Evolutionary conservation across 2,797 vertebrate genomes (phyloP), one percentile per base, ranked within the genome.

Genomic region (Macropodus opercularis): DNA sequence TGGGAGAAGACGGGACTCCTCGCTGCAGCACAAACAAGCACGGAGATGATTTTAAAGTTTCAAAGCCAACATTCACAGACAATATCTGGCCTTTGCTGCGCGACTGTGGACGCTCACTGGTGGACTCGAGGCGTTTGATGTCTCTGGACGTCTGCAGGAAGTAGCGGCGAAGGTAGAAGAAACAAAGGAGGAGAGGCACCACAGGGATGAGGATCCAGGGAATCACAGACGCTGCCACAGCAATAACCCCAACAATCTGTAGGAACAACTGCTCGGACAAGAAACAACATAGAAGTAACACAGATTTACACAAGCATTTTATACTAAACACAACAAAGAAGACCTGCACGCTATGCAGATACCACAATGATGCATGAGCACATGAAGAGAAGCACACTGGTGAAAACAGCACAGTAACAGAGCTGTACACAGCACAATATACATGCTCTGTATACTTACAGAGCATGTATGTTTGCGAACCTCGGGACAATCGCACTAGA

Each of bases 1-100:
- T 96, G 96, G 84, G 96, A 97, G 78, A 98, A 98, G 9, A 97
- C 96, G 0, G 95, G 95, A 80, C 96, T 97, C 72, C 96, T 93
- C 61, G 94, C 96, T 98, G 87, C 38, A 17, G 12, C 49, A 36
- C 5, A 40, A 10, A 34, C 2, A 14, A 18, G 4, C 17, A 1
- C 3, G 11, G n/a, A 17, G 8, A n/a, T 9, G 13, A 34, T 13
- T n/a, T n/a, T n/a, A 1, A 10, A 29, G 14, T 6, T 3, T 3
- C 24, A 24, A 24, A 24, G 27, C 11, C 27, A 29, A 2, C 8
- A 4, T 46, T 46, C 22, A 24, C 14, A 2, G 9, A 27, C n/a
- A 11, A 6, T 3, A 10, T 23, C 8, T 10, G 13, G 5, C 7
- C 18, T 8, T 29, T 3, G n/a, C n/a, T 21, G 2, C 6, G 3